A percentile compares a stretch with the other conserved stretches of the same genome.
Conservation (phyloP, 2,797 vertebrate genomes). For the Gastrophryne carolinensis region DNA sequence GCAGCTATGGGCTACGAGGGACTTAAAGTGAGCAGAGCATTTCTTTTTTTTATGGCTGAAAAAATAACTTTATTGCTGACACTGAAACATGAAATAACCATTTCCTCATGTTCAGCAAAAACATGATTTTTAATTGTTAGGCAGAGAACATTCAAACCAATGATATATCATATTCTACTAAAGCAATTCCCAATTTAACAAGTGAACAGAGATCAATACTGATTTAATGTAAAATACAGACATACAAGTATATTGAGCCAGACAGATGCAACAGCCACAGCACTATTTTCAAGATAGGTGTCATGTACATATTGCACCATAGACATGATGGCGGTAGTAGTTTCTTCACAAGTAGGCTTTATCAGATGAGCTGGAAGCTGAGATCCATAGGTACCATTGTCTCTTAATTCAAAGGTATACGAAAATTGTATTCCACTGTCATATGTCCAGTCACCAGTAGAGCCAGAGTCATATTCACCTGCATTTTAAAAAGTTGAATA, state of each 20-base stretch:
- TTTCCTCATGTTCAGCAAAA: too few species aligned
- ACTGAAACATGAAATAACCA: too few species aligned
- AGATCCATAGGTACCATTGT: slow-evolving; percentile 69
- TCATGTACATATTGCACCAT: slow-evolving; percentile 73
- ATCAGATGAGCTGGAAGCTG: slow-evolving; percentile 75
- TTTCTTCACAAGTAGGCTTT: slow-evolving; percentile 81
- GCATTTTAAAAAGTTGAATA: too few species aligned
- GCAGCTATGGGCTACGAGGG: too few species aligned
- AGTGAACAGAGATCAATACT: too few species aligned
- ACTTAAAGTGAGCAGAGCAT: too few species aligned
- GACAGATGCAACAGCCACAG: slow-evolving; percentile 39
- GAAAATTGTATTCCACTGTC: slow-evolving; percentile 73
- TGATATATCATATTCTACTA: too few species aligned
- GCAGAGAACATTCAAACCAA: too few species aligned
- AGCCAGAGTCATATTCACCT: slow-evolving; percentile 69
- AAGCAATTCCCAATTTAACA: too few species aligned
- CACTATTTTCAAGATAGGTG: slow-evolving; percentile 56
- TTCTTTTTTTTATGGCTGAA: too few species aligned
- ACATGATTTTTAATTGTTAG: too few species aligned
- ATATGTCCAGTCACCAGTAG: slow-evolving; percentile 79
- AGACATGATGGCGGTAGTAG: slow-evolving; percentile 72
- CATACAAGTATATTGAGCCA: slow-evolving; percentile 14
- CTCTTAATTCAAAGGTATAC: slow-evolving; percentile 83
- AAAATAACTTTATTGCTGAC: too few species aligned
- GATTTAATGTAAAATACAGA: neutral